These are phyloP conservation scores for Spheniscus humboldti DNA, from an alignment of 2,797 vertebrate genomes.

Conservation along the genomic window DNA sequence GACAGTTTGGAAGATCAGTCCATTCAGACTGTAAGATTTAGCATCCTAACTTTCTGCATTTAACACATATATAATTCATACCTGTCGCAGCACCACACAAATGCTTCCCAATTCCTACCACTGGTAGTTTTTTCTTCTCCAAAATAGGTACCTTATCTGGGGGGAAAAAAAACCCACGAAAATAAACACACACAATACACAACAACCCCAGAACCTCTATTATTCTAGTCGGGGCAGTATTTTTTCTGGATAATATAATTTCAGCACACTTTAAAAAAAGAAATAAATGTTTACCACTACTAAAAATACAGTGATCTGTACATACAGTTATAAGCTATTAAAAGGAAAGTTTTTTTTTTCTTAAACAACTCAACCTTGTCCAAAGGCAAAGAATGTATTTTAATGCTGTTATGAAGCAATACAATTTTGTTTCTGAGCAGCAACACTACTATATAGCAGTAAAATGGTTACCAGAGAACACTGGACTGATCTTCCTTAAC, in stretches of 20 bases:
- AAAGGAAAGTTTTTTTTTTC: neutral
- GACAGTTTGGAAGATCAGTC: neutral
- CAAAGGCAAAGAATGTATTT: neutral
- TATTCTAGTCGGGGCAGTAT: neutral
- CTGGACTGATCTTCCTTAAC: neutral
- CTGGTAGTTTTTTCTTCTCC: slow-evolving; percentile 75
- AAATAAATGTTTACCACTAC: neutral
- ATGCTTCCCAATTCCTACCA: slow-evolving; percentile 94
- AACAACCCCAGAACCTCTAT: neutral
- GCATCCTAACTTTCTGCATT: neutral
- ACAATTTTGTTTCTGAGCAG: neutral
- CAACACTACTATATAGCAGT: neutral
- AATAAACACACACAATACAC: neutral
- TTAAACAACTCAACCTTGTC: neutral
- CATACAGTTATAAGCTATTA: neutral
- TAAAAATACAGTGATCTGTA: neutral
- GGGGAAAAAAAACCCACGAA: neutral
- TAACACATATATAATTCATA: slow-evolving; percentile 38
- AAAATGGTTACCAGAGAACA: too few species aligned
- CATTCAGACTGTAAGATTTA: neutral
- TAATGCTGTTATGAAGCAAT: neutral
- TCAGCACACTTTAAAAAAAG: neutral
- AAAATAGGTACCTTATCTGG: slow-evolving; percentile 85
- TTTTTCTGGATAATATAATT: neutral
- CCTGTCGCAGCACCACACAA: slow-evolving; percentile 94